Percentiles rank a stretch among this genome's conserved stretches.
These are phyloP conservation scores for Apamea monoglypha DNA, from an alignment of 2,888 invertebrate genomes.

Conservation along the genomic window DNA sequence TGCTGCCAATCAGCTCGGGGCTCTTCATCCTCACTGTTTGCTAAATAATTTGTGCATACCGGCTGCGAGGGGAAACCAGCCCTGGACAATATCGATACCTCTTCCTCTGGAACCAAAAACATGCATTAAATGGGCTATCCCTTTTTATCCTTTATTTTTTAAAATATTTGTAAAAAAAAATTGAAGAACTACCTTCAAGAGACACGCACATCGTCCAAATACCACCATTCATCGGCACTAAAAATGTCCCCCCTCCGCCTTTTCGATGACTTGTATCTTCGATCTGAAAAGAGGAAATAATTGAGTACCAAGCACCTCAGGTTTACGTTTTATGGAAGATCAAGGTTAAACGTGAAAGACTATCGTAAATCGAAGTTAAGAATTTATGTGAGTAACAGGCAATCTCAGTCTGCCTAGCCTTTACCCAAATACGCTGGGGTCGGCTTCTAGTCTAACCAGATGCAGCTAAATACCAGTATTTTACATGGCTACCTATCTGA, in stretches of 20 bases:
- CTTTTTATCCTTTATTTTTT: no score
- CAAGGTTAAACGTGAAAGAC: not conserved
- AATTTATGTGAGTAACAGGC: not conserved
- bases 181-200: conserved; percentile 91
- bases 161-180: not conserved
- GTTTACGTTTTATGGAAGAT: conserved; percentile 14
- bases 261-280: conserved; percentile 83
- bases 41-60: conserved; percentile 95
- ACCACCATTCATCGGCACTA: conserved; percentile 97
- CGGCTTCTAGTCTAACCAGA: not conserved
- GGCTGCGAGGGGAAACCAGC: conserved; percentile 93
- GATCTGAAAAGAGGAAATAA: conserved; percentile 78
- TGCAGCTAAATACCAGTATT: not conserved
- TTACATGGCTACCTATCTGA: not conserved
- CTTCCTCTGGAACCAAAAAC: conserved; percentile 90
- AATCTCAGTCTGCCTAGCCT: not conserved
- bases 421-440: not conserved
- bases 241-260: conserved; percentile 91
- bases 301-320: not conserved
- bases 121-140: not conserved
- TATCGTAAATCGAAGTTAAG: not conserved
- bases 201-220: conserved; percentile 97
- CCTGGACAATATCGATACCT: conserved; percentile 92
- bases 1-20: conserved; percentile 95
- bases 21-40: conserved; percentile 93